These are phyloP conservation scores for Lerista edwardsae DNA, from an alignment of 2,797 vertebrate genomes.

Conservation along the genomic window DNA sequence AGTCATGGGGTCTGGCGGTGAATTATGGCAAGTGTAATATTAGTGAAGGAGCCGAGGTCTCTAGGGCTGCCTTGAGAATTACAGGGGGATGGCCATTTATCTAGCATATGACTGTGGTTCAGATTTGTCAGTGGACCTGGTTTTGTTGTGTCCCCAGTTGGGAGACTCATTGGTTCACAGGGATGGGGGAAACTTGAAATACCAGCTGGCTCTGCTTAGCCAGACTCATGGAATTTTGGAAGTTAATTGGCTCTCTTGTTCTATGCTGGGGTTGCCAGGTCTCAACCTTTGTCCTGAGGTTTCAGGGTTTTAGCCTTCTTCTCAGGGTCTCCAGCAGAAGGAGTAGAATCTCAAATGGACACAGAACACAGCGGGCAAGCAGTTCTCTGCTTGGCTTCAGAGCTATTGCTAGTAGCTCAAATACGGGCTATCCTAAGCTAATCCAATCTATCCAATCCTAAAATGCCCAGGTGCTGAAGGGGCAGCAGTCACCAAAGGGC, in stretches of 20 bases:
- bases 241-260: background rate
- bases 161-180: background rate
- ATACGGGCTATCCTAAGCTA: too few species aligned
- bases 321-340: background rate
- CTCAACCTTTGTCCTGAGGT: background rate
- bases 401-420: background rate
- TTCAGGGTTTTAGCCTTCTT: background rate
- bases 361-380: background rate
- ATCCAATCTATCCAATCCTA: too few species aligned
- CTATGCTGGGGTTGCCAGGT: too few species aligned
- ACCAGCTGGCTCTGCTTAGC: background rate
- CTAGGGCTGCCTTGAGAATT: background rate
- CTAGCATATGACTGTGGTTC: background rate
- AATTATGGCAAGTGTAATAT: background rate
- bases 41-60: background rate
- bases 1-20: background rate
- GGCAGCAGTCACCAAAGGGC: too few species aligned
- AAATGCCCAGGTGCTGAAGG: too few species aligned
- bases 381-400: background rate
- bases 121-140: background rate
- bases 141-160: background rate
- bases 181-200: too few species aligned
- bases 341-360: background rate
- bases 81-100: background rate
- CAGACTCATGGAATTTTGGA: background rate